Conservation (phyloP, 2,888 invertebrate species). For the Drosophila kanekoi region DNA sequence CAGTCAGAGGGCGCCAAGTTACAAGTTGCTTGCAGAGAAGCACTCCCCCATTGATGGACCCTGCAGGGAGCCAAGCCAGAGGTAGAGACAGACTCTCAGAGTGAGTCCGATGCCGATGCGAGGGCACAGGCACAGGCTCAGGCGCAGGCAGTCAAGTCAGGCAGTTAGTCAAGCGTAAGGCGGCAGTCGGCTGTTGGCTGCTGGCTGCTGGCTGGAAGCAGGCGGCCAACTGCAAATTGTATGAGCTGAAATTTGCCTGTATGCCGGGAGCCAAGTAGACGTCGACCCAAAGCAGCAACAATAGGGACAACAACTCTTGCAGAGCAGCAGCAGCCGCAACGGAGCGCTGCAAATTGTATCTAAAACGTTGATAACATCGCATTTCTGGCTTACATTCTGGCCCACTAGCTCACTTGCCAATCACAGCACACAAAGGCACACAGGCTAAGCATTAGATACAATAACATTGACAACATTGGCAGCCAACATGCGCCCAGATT, state of each 20-base stretch:
- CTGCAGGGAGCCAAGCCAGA: constrained; percentile 11
- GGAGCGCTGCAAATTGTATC: constrained; percentile 52
- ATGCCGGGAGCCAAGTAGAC: constrained; percentile 43
- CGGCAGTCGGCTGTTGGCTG: constrained; percentile 11
- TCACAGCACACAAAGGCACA: constrained; percentile 15
- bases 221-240: constrained; percentile 76
- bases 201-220: constrained; percentile 20
- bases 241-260: constrained; percentile 72
- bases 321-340: constrained; percentile 13
- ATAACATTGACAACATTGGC: constrained; percentile 63
- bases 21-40: constrained; percentile 44
- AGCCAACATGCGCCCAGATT: constrained; percentile 49
- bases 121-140: background rate
- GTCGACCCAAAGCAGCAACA: constrained; percentile 24
- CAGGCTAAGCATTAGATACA: constrained; percentile 60
- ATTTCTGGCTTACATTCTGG: constrained; percentile 51
- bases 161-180: constrained; percentile 71
- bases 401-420: constrained; percentile 29
- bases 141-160: constrained; percentile 47
- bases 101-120: constrained; percentile 10
- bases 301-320: background rate
- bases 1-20: constrained; percentile 53
- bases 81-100: background rate
- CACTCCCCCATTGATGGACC: constrained; percentile 4
- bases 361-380: constrained; percentile 67